Evolutionary conservation across 2,113 vertebrate genomes (phyloP).

Genomic region (Ophthalmolycus amberensis): DNA sequence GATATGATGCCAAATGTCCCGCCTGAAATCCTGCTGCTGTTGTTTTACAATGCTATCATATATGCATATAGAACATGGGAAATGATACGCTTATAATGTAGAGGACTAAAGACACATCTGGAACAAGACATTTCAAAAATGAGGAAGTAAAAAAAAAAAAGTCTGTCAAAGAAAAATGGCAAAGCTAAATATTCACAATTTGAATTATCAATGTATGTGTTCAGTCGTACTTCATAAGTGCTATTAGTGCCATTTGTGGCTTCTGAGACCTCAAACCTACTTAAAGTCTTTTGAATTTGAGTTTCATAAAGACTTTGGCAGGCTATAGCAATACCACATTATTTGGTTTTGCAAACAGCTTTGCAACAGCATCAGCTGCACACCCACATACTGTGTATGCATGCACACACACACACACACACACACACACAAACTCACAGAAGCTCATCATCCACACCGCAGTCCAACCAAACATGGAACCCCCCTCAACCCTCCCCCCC

Average conservation of each 20-base stretch:
- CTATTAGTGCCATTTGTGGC: too few relatives aligned
- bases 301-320: background rate
- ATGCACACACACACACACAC: background rate
- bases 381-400: too few relatives aligned
- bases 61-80: background rate
- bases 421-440: background rate
- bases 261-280: background rate
- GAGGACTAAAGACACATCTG: too few relatives aligned
- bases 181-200: background rate
- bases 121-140: background rate
- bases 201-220: background rate
- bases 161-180: background rate
- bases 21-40: background rate
- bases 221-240: background rate
- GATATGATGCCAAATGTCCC: background rate
- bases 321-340: constrained; percentile 6
- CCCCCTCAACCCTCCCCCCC: too few relatives aligned
- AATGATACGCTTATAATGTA: background rate
- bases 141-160: background rate
- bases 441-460: background rate
- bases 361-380: background rate
- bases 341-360: constrained; percentile 32
- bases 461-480: background rate
- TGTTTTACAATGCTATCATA: background rate
- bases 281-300: background rate